phyloP scores from a whole-genome alignment of 1,140 invertebrate genomes.

The Ceratina calcarata region DNA sequence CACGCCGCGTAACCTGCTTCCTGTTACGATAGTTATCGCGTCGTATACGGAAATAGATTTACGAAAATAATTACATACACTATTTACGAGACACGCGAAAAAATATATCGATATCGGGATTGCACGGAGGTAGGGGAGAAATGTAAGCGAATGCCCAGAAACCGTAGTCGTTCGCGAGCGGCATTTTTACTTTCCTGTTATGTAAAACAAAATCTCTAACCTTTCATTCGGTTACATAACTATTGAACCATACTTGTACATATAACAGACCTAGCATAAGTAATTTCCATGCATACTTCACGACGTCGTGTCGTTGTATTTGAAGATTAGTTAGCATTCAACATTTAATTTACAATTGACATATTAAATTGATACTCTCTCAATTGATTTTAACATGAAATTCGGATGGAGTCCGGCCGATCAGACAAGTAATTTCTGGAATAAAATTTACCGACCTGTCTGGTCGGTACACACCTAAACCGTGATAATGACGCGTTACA shows the following conservation, averaged over 20 bases:
- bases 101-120: too few species aligned
- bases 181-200: constrained; percentile 38
- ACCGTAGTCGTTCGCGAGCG: neutral
- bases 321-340: too few species aligned
- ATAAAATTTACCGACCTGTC: too few species aligned
- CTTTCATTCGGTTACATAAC: constrained; percentile 46
- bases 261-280: neutral
- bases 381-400: neutral
- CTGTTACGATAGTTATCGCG: constrained; percentile 10
- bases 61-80: constrained; percentile 15
- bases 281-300: neutral
- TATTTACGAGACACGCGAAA: too few species aligned
- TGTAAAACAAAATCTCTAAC: constrained; percentile 46
- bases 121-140: too few species aligned
- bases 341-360: too few species aligned
- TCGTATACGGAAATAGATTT: neutral
- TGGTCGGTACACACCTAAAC: neutral
- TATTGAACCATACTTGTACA: neutral
- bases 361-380: too few species aligned
- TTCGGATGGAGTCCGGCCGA: neutral
- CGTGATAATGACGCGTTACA: constrained; percentile 37
- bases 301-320: neutral
- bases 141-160: neutral
- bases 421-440: too few species aligned
- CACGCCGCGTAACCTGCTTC: constrained; percentile 20